These are phyloP conservation scores for Alosa sapidissima DNA, from an alignment of 2,797 vertebrate genomes.

Conservation along the genomic window DNA sequence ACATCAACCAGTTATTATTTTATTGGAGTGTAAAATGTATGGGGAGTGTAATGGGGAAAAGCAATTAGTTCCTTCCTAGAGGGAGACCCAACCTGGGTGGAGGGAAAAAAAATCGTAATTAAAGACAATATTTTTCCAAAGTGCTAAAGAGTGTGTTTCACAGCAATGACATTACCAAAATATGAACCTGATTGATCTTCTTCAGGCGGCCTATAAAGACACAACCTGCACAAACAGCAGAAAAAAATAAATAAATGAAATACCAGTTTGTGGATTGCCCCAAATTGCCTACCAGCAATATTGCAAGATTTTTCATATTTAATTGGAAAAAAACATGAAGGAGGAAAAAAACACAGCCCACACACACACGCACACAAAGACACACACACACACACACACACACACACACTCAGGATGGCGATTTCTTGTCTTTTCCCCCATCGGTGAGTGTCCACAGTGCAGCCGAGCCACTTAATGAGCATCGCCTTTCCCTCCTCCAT, in stretches of 20 bases:
- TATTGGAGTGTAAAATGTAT: conserved; percentile 25
- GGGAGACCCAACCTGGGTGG: background rate
- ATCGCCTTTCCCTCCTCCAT: conserved; percentile 70
- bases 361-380: background rate
- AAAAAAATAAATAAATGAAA: conserved; percentile 50
- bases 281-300: conserved; percentile 67
- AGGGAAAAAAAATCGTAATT: background rate
- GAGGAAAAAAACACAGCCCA: conserved; percentile 41
- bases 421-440: conserved; percentile 61
- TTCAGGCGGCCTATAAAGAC: conserved; percentile 64
- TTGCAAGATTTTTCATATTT: conserved; percentile 76
- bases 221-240: conserved; percentile 65
- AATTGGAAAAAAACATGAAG: conserved; percentile 65
- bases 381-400: background rate
- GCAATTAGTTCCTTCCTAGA: conserved; percentile 25
- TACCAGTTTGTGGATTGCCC: conserved; percentile 36
- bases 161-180: conserved; percentile 31
- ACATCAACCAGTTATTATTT: conserved; percentile 14
- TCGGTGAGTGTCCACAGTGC: conserved; percentile 67
- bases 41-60: conserved; percentile 3
- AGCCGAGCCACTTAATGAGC: conserved; percentile 74
- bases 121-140: conserved; percentile 27
- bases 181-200: conserved; percentile 51
- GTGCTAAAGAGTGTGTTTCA: conserved; percentile 12
- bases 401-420: conserved; percentile 46